Evolutionary conservation across 2,113 vertebrate genomes (phyloP).

Genomic region (Aptenodytes forsteri): DNA sequence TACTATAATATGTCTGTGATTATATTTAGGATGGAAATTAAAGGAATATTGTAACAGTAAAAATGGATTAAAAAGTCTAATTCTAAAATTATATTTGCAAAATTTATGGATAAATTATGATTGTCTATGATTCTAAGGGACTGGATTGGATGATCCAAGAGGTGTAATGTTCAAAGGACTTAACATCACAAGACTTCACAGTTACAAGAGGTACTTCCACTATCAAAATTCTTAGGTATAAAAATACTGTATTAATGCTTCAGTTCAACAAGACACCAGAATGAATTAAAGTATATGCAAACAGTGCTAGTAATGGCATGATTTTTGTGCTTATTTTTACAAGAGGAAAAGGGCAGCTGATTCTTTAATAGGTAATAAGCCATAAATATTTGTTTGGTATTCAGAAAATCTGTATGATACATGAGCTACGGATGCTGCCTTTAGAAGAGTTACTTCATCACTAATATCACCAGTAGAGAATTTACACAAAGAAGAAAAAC

Average conservation of each 20-base stretch:
- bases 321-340: not conserved
- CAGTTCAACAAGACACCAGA: not conserved
- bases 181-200: not conserved
- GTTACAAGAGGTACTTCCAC: not conserved
- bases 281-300: not conserved
- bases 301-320: not conserved
- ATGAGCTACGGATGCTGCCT: not conserved
- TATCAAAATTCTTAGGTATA: not conserved
- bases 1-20: not conserved
- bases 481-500: not conserved
- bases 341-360: not conserved
- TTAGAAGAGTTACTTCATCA: not conserved
- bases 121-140: not conserved
- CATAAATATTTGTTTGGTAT: not conserved
- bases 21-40: not conserved
- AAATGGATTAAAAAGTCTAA: not conserved
- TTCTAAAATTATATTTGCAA: not conserved
- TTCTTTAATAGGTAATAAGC: not conserved
- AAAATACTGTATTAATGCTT: not conserved
- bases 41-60: not conserved
- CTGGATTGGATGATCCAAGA: not conserved
- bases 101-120: not conserved
- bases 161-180: not conserved
- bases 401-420: not conserved
- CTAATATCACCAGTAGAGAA: not conserved